Evolutionary conservation across 1,140 invertebrate species (phyloP).

Genomic region (Caenorhabditis inopinata): DNA sequence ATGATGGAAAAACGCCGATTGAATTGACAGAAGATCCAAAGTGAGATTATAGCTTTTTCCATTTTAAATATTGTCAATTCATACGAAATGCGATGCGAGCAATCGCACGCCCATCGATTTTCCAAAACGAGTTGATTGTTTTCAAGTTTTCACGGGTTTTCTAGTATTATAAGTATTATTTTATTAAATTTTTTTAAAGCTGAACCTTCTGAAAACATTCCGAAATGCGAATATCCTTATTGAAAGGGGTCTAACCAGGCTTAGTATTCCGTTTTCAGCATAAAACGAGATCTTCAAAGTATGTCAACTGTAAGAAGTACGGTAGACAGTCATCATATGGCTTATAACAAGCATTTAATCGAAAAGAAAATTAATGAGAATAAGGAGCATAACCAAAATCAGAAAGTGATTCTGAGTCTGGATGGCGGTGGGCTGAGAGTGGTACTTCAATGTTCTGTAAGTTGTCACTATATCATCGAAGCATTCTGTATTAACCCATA

Average conservation of each 20-base stretch:
- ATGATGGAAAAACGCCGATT: slow-evolving; percentile 9
- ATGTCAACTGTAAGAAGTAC: background rate
- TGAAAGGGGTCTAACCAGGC: no score
- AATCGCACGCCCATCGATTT: no score
- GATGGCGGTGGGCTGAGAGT: slow-evolving; percentile 34
- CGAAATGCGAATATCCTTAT: no score
- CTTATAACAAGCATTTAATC: background rate
- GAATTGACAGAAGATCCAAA: slow-evolving; percentile 5
- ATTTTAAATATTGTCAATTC: no score
- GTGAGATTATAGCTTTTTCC: no score
- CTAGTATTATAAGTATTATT: no score
- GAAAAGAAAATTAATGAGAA: slow-evolving; percentile 12
- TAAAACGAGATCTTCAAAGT: background rate
- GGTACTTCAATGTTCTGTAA: background rate
- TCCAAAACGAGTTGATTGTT: no score
- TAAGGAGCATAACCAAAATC: background rate
- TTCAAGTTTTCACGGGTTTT: no score
- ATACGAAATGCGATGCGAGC: no score
- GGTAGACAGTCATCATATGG: slow-evolving; percentile 23
- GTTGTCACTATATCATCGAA: background rate
- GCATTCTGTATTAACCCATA: background rate
- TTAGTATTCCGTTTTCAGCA: background rate
- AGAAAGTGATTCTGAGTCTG: slow-evolving; percentile 36
- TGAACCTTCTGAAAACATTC: no score
- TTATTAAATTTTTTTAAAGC: no score